A percentile compares a stretch with the other conserved stretches of the same genome.
These are phyloP conservation scores for Psephotus haematonotus DNA, from an alignment of 2,113 vertebrate species.

Conservation along the genomic window DNA sequence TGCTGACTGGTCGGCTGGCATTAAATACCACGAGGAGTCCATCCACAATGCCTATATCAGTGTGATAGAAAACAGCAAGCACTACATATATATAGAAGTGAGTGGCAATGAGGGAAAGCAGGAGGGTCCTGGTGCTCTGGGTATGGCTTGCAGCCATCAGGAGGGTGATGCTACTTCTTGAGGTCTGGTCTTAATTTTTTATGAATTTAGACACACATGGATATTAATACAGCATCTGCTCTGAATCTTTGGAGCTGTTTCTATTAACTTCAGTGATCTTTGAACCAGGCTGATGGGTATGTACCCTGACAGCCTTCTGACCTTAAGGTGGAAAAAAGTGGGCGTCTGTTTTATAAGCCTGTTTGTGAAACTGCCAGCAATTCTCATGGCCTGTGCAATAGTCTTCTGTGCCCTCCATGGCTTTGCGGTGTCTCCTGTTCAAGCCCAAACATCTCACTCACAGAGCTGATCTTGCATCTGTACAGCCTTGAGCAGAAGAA, in stretches of 20 bases:
- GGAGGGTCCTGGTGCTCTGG: neutral
- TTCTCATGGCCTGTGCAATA: neutral
- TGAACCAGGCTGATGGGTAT: neutral
- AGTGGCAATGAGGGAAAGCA: neutral
- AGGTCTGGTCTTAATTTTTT: neutral
- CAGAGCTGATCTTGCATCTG: neutral
- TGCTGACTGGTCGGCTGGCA: conserved; percentile 94
- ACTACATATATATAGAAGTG: conserved; percentile 97
- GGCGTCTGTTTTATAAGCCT: neutral
- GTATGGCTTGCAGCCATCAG: neutral
- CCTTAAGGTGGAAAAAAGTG: neutral
- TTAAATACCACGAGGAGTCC: conserved; percentile 95
- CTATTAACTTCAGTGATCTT: neutral
- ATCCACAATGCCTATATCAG: conserved; percentile 89
- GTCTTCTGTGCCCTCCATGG: neutral
- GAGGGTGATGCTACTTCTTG: neutral
- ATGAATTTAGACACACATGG: neutral
- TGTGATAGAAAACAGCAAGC: conserved; percentile 86
- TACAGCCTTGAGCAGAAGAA: neutral
- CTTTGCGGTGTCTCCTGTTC: neutral
- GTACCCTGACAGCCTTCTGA: neutral
- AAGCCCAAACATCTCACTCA: neutral
- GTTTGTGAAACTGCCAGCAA: neutral
- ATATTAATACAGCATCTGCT: neutral
- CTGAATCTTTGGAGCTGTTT: neutral